phyloP scores from a whole-genome alignment of 2,113 vertebrate genomes.

The Serilophus lunatus region DNA sequence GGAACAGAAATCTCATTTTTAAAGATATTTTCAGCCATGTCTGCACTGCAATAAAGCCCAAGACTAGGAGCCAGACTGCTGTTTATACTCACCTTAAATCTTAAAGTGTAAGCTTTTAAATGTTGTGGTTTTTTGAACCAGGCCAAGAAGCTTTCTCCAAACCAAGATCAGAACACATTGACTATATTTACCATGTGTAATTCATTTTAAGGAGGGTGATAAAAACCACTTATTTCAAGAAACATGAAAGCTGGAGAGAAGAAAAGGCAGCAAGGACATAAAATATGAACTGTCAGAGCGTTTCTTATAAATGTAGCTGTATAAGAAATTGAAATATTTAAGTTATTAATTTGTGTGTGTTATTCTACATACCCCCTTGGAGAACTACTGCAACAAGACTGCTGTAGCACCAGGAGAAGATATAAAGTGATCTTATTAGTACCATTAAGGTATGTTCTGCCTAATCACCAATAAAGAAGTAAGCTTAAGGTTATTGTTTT shows the following conservation, averaged over 20 bases:
- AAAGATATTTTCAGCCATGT: background rate
- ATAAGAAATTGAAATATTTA: background rate
- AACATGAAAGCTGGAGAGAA: background rate
- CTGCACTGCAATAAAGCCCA: background rate
- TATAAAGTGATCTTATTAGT: background rate
- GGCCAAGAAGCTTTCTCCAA: background rate
- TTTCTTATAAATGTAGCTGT: background rate
- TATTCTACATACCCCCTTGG: background rate
- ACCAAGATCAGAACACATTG: background rate
- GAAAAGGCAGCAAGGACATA: background rate
- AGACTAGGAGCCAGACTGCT: background rate
- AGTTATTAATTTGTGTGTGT: background rate
- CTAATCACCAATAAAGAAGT: background rate
- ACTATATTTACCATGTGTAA: background rate
- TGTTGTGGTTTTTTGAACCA: background rate
- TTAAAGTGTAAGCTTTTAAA: background rate
- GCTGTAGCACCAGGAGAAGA: background rate
- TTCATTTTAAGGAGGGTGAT: background rate
- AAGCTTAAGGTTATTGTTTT: background rate
- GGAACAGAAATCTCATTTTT: background rate
- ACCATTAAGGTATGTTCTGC: background rate
- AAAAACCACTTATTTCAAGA: background rate
- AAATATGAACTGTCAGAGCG: background rate
- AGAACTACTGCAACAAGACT: background rate
- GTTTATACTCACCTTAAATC: conserved; percentile 14